Percentiles rank a stretch among this genome's conserved stretches.
phyloP scores from a whole-genome alignment of 2,113 vertebrate genomes.

The Gasterosteus aculeatus region DNA sequence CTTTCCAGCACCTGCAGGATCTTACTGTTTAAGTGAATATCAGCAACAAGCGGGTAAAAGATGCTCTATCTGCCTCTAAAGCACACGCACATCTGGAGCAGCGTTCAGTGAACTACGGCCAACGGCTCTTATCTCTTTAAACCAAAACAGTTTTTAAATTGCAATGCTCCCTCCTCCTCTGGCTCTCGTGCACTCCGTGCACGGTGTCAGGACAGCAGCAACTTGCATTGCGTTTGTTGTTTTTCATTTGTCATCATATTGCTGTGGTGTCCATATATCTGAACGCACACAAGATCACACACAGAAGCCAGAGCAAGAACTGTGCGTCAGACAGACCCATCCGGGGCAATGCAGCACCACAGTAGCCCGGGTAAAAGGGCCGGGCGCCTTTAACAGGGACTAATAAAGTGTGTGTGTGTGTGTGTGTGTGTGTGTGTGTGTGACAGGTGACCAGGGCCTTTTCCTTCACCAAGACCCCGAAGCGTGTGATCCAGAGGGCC shows the following conservation, averaged over 20 bases:
- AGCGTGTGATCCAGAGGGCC: conserved; percentile 90
- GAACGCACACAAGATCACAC: too few species aligned
- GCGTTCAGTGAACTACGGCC: neutral
- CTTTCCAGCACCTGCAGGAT: neutral
- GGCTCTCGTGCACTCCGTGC: too few species aligned
- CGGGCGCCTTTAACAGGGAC: too few species aligned
- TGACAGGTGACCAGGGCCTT: conserved; percentile 93
- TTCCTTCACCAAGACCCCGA: conserved; percentile 97
- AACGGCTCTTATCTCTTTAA: neutral
- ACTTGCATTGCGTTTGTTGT: too few species aligned
- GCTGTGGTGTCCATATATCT: too few species aligned
- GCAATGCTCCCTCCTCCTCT: too few species aligned
- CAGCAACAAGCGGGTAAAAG: conserved; percentile 2
- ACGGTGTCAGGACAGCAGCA: neutral
- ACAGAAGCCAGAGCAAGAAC: too few species aligned
- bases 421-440: conserved; percentile 4
- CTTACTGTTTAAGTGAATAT: neutral
- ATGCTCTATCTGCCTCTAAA: neutral
- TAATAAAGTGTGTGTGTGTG: too few species aligned
- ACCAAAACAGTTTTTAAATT: neutral
- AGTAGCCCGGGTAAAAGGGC: too few species aligned
- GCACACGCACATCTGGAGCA: neutral
- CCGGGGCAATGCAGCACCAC: too few species aligned
- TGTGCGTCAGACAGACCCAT: too few species aligned
- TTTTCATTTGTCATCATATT: too few species aligned